Evolutionary conservation across 2,797 vertebrate species (phyloP).

Genomic region (Nyctibius grandis): DNA sequence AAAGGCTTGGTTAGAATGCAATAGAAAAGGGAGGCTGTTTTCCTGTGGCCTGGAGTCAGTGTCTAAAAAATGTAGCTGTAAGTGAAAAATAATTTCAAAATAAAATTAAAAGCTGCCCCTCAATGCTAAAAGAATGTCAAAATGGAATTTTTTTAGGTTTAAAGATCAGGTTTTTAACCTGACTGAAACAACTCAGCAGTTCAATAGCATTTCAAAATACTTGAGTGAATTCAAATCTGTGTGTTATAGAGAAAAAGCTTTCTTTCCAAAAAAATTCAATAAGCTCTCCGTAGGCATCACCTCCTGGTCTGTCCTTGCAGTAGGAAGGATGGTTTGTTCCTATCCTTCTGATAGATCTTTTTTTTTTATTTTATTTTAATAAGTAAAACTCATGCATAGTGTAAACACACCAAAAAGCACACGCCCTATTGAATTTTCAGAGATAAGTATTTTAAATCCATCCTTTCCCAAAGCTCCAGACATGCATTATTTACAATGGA

Average conservation of each 20-base stretch:
- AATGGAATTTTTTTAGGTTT: not conserved
- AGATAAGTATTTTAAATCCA: constrained; percentile 39
- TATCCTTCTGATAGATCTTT: not conserved
- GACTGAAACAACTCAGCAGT: not conserved
- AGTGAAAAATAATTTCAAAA: not conserved
- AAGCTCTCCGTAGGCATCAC: not conserved
- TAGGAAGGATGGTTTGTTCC: not conserved
- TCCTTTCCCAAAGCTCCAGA: constrained; percentile 4
- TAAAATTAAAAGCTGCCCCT: not conserved
- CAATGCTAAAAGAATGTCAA: not conserved
- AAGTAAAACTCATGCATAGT: not conserved
- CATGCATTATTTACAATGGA: constrained; percentile 53
- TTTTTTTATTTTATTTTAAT: not conserved
- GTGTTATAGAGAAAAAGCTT: not conserved
- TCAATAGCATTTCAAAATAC: not conserved
- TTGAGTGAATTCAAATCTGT: not conserved
- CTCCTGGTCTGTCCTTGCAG: not conserved
- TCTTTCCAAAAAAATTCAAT: not conserved
- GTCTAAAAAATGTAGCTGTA: not conserved
- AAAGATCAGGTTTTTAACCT: not conserved
- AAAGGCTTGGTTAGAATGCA: not conserved
- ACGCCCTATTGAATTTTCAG: not conserved
- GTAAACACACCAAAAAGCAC: not conserved
- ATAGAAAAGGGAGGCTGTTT: not conserved
- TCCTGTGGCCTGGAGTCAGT: not conserved